Percentiles rank a stretch among this genome's conserved stretches.
Conservation (phyloP, 1,140 invertebrate genomes). For the Eubasilissa regina region DNA sequence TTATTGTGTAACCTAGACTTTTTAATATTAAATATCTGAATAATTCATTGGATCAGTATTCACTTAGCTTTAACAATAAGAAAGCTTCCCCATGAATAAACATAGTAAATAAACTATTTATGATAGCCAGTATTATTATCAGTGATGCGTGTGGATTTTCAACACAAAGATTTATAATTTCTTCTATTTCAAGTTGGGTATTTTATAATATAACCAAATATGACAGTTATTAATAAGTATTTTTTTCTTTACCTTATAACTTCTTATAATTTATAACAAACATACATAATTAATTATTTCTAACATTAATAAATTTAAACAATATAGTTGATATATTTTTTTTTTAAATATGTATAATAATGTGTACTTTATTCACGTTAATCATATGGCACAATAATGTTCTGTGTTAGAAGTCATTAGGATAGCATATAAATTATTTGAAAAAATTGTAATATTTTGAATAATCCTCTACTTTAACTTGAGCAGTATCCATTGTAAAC, state of each 20-base stretch:
- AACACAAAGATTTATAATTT: too few relatives aligned
- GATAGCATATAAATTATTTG: not conserved
- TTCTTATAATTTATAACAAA: too few relatives aligned
- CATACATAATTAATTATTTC: too few relatives aligned
- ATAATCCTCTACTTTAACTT: too few relatives aligned
- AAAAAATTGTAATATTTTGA: not conserved
- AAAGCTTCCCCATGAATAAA: not conserved
- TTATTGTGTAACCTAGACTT: too few relatives aligned
- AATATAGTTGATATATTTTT: not conserved
- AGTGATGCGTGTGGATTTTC: not conserved
- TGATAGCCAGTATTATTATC: constrained; percentile 14
- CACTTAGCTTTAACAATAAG: constrained; percentile 8
- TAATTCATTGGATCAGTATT: not conserved
- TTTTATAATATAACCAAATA: too few relatives aligned
- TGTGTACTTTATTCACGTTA: not conserved
- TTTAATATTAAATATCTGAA: not conserved
- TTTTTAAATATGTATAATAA: not conserved
- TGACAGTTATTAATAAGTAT: too few relatives aligned
- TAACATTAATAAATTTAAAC: too few relatives aligned
- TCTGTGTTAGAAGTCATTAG: constrained; percentile 1
- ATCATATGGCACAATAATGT: not conserved
- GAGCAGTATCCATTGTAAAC: too few relatives aligned
- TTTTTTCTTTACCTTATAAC: too few relatives aligned
- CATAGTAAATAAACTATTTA: not conserved
- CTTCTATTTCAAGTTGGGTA: too few relatives aligned